phyloP scores from a whole-genome alignment of 1,140 invertebrate genomes.

The Camponotus pennsylvanicus region DNA sequence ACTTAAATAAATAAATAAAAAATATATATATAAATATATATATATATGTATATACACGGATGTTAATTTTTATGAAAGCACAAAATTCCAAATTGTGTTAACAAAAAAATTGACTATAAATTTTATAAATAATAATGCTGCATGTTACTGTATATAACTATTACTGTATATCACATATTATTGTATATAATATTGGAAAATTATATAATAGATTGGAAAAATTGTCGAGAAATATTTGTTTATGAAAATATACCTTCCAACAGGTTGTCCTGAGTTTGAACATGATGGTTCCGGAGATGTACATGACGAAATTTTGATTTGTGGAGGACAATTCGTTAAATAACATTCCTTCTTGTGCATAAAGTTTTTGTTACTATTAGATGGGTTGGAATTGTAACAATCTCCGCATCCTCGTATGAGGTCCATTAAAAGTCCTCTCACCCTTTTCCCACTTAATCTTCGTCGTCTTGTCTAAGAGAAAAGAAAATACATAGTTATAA shows the following conservation, averaged over 20 bases:
- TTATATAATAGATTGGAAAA: not conserved
- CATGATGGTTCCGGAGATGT: slow-evolving; percentile 55
- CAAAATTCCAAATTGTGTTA: not conserved
- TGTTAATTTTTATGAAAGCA: not conserved
- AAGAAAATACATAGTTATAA: not conserved
- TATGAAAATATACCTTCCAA: slow-evolving; percentile 74
- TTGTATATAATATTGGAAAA: not conserved
- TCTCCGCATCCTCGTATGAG: slow-evolving; percentile 82
- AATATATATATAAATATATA: no score
- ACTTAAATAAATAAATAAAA: not conserved
- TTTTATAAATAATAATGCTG: not conserved
- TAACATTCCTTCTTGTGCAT: slow-evolving; percentile 43
- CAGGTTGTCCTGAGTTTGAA: slow-evolving; percentile 64
- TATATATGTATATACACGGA: no score
- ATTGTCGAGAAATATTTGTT: slow-evolving; percentile 33
- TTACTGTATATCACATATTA: no score
- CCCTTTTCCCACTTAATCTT: slow-evolving; percentile 78
- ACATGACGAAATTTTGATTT: slow-evolving; percentile 69
- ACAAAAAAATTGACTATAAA: not conserved
- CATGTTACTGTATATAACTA: no score
- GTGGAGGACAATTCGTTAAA: slow-evolving; percentile 65
- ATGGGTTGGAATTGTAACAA: slow-evolving; percentile 69
- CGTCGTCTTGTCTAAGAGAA: slow-evolving; percentile 74
- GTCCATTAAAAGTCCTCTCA: slow-evolving; percentile 79
- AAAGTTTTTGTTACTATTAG: slow-evolving; percentile 54